These are phyloP conservation scores for Chelonia mydas DNA, from an alignment of 2,797 vertebrate species.

Conservation along the genomic window DNA sequence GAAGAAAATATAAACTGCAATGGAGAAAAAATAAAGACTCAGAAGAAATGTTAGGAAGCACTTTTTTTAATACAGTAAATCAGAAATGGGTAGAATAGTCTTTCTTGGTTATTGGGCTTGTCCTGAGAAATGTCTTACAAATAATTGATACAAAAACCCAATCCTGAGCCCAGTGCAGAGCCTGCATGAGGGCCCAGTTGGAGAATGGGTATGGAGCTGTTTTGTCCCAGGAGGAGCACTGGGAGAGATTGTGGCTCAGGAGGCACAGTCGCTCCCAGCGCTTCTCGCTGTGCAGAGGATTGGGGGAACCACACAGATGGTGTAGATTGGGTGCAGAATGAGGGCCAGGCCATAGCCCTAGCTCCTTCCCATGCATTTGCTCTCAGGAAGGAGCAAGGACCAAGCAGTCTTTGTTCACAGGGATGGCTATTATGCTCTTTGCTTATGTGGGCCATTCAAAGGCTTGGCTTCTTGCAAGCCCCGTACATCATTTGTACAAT, in stretches of 20 bases:
- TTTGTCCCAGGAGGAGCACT: constrained; percentile 6
- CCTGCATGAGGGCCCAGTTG: not conserved
- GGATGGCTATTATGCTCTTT: not conserved
- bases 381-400: not conserved
- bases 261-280: not conserved
- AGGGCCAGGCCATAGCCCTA: not conserved
- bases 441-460: not conserved
- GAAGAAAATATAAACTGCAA: constrained; percentile 22
- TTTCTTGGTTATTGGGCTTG: constrained; percentile 2
- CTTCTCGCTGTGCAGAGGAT: not conserved
- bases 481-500: not conserved
- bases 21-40: not conserved
- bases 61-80: not conserved
- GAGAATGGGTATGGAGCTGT: not conserved
- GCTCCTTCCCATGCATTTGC: not conserved
- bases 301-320: not conserved
- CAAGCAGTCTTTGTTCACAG: not conserved
- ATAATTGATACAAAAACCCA: not conserved
- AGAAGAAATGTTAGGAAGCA: not conserved
- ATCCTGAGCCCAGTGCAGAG: not conserved
- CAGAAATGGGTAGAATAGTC: not conserved
- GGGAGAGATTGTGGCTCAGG: not conserved
- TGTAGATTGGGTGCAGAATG: no score
- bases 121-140: not conserved
- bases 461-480: not conserved